Base-by-base conservation (phyloP, 1,140 invertebrate species). In the Idris sp. region DNA sequence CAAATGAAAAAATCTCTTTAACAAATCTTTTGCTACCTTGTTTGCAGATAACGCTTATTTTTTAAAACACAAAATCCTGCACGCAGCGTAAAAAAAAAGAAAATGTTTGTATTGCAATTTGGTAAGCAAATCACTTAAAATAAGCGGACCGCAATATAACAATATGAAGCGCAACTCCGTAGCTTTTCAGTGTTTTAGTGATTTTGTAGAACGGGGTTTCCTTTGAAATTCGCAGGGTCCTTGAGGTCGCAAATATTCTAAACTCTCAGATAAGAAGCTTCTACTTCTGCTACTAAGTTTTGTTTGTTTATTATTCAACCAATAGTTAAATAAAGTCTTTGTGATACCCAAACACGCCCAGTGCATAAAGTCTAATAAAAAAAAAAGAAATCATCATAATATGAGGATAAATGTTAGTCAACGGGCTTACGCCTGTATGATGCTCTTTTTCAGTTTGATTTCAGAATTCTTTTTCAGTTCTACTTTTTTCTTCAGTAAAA, bases 121-220 rank as follows among this genome's bases (percentile, higher is more conserved):
- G 7, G 41, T 19, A 15, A 61, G 11, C 22, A 61, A 48, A 13
- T 35, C 43, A 5, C 22, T 16, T 5, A 61, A 22, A 9, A 61
- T 35, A 4, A 40, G 2, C 2, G 44, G 43, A 8, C 58, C 58
- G 33, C 46, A 62, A 31, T 62, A 62, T 2, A 62, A 22, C 5
- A 62, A 30, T 33, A 62, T 33, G 26, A 49, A 51, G 0, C 58
- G 11, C 25, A 62, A 62, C 31, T 64, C 48, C 22, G 36, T 36
- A 6, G 58, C 58, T 30, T 62, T 62, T 44, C 58, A 62, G 18
- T 25, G 31, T 36, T 4, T 7, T 5, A 19, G 31, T 11, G 26
- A 15, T 41, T 56, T 43, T 11, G 51, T 18, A 26, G 41, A 28
- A 0, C 56, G 9, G 0, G 31, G 30, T 26, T 61, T 61, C 5